phyloP scores from a whole-genome alignment of 1,140 invertebrate species.

The Drosophila pseudoobscura region DNA sequence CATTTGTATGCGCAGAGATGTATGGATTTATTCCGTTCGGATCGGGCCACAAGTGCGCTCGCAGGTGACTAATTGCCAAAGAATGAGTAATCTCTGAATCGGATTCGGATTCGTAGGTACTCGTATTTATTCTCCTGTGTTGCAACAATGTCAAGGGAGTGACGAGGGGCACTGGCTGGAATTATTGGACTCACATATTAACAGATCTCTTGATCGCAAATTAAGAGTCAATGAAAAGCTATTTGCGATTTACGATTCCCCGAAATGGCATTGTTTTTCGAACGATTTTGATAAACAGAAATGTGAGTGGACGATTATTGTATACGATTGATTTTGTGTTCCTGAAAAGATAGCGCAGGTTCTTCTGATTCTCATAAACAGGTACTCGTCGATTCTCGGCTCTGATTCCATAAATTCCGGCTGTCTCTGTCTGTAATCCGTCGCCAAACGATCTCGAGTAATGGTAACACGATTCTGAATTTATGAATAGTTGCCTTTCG shows the following conservation, averaged over 20 bases:
- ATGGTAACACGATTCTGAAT: too few species aligned
- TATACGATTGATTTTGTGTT: too few species aligned
- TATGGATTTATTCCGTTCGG: constrained; percentile 34
- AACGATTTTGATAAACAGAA: constrained; percentile 1
- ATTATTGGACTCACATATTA: constrained; percentile 44
- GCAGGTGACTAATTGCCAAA: constrained; percentile 63
- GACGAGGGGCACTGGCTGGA: constrained; percentile 5
- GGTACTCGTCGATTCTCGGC: too few species aligned
- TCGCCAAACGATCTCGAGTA: too few species aligned
- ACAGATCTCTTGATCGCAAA: constrained; percentile 39
- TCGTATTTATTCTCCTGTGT: constrained; percentile 1
- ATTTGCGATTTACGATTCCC: too few species aligned
- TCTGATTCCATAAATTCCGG: too few species aligned
- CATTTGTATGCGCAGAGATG: constrained; percentile 29
- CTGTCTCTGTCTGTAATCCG: too few species aligned
- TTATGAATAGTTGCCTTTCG: too few species aligned
- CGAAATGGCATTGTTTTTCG: constrained; percentile 1
- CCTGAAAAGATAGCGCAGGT: too few species aligned
- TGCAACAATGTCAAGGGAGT: constrained; percentile 43
- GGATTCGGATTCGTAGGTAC: constrained; percentile 20
- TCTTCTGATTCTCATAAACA: too few species aligned
- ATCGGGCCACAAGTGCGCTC: background rate
- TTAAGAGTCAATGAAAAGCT: constrained; percentile 13
- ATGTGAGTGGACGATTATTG: too few species aligned
- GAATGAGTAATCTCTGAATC: constrained; percentile 51